These are phyloP conservation scores for Nothocercus nigrocapillus DNA, from an alignment of 2,113 vertebrate species.

Conservation along the genomic window DNA sequence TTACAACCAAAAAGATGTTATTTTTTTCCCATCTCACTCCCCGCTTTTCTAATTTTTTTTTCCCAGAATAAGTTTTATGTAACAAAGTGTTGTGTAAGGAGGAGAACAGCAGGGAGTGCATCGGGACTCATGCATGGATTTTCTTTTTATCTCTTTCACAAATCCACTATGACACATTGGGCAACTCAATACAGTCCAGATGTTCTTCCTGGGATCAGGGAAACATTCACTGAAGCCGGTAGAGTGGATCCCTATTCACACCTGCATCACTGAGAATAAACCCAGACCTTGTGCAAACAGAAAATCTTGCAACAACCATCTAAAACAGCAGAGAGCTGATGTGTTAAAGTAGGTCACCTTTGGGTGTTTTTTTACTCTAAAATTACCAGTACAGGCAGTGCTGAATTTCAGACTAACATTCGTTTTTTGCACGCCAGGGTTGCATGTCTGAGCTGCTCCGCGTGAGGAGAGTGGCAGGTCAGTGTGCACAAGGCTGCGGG, in stretches of 20 bases:
- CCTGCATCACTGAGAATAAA: not conserved
- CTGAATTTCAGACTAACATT: not conserved
- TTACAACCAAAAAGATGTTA: slow-evolving; percentile 37
- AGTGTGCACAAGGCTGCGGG: not conserved
- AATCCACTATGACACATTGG: not conserved
- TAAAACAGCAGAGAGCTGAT: not conserved
- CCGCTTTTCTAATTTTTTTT: not conserved
- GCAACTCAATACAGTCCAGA: not conserved
- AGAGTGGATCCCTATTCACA: not conserved
- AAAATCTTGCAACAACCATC: not conserved
- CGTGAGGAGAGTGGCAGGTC: not conserved
- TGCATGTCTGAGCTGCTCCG: not conserved
- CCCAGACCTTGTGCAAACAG: not conserved
- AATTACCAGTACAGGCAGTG: not conserved
- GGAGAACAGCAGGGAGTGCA: slow-evolving; percentile 34
- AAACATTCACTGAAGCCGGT: not conserved
- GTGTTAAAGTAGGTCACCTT: not conserved
- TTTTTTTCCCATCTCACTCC: not conserved
- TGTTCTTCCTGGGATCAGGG: not conserved
- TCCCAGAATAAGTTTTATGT: not conserved
- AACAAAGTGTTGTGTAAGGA: slow-evolving; percentile 47
- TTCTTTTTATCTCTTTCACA: slow-evolving; percentile 10
- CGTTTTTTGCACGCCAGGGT: not conserved
- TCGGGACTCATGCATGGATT: slow-evolving; percentile 5
- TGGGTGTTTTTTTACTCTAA: not conserved